Percentiles rank a stretch among this genome's conserved stretches.
phyloP scores from a whole-genome alignment of 2,797 vertebrate genomes.

The Pyrocephalus nanus region DNA sequence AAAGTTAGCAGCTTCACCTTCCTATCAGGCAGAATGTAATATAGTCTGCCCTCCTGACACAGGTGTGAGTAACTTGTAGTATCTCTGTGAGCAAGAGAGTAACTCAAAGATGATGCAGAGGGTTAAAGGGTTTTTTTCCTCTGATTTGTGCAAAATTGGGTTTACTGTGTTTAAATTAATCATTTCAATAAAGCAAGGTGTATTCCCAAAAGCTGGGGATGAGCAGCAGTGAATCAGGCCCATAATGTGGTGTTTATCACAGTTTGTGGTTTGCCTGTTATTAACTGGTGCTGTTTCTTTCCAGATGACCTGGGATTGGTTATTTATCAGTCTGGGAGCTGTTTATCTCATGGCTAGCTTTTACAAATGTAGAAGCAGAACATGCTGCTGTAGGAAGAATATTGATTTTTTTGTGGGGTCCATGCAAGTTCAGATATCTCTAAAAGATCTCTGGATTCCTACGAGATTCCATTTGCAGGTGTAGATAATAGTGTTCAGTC shows the following conservation, averaged over 20 bases:
- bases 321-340: slow-evolving; percentile 29
- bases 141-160: not conserved
- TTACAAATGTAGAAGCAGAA: slow-evolving; percentile 19
- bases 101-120: not conserved
- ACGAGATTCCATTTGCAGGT: slow-evolving; percentile 51
- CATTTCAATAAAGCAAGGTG: not conserved
- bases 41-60: not conserved
- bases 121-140: not conserved
- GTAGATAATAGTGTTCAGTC: slow-evolving; percentile 20
- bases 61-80: not conserved
- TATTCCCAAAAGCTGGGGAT: not conserved
- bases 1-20: not conserved
- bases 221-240: not conserved
- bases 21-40: not conserved
- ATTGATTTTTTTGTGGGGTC: slow-evolving; percentile 56
- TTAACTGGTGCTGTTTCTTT: slow-evolving; percentile 33
- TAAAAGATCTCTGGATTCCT: slow-evolving; percentile 58
- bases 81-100: not conserved
- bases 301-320: slow-evolving; percentile 11
- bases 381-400: not conserved
- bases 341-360: slow-evolving; percentile 36
- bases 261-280: not conserved
- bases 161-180: not conserved
- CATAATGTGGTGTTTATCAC: not conserved
- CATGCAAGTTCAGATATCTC: slow-evolving; percentile 35